Base-by-base conservation (phyloP, 2,113 vertebrate species). In the Ailuropoda melanoleuca region DNA sequence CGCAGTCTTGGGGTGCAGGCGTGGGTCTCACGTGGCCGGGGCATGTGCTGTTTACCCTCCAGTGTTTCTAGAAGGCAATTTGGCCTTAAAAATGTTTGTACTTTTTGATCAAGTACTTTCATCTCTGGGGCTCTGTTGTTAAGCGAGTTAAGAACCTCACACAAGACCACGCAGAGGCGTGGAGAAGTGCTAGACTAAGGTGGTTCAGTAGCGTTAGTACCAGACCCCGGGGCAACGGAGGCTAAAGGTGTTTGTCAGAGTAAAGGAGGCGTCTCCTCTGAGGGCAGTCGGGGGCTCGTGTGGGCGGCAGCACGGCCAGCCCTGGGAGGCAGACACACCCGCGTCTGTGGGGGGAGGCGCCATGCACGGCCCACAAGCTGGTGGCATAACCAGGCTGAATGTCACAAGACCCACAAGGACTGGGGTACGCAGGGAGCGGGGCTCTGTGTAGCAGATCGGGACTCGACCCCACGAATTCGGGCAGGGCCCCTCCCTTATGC, bases 1-100 rank as follows among this genome's bases (percentile, higher is more conserved):
- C 4, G 4, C 34, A 9, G 34, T 24, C 78, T 21, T 0, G 8
- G 1, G 8, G 55, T 0, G 2, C 81, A 43, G 81, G 19, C 23
- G 0, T 8, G 6, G 7, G 48, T 19, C 0, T 17, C 7, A 10
- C 1, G 2, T 7, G 0, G 39, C 93, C 11, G 8, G 23, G 48
- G 3, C 7, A 4, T 8, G 1, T 2, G 2, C 50, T 6, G 3
- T 24, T 31, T 14, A 21, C 31, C 55, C 9, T 8, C n/a, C 23
- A 1, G n/a, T 3, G 14, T 62, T 78, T 70, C 85, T 50, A 23
- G 62, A 72, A 80, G 55, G 50, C 37, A 6, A 7, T 66, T 6
- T 31, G 70, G 37, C 60, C 46, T 0, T 48, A 10, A 55, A 66
- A 23, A 18, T 39, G 15, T 48, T 80, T 15, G 19, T 46, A 19